Evolutionary conservation across 2,797 vertebrate genomes (phyloP), one percentile per base, ranked within the genome.

Genomic region (Morus bassanus): DNA sequence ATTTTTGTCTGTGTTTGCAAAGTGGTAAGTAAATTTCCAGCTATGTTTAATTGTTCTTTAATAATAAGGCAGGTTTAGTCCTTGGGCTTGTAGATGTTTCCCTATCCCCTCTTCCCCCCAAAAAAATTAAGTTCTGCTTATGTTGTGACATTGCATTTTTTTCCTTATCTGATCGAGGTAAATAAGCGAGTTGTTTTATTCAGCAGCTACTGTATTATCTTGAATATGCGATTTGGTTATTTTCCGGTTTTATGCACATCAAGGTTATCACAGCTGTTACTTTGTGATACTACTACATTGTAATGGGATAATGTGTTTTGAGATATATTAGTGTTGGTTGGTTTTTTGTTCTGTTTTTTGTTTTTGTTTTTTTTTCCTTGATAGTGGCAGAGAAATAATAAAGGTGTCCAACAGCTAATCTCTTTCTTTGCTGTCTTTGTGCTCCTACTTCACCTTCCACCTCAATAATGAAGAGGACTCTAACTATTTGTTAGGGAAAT

Each of bases 221-320:
- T 80, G 78, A 87, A 48, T 92, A 54, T 84, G 64, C 93, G 82
- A 90, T 94, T 94, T 95, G 63, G 77, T 94, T 95, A 56, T 97
- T 97, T 96, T 89, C 91, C 2, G 1, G 84, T 43, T 91, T 92
- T 91, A 60, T 94, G 91, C 84, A 75, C 83, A 93, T 72, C 75
- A 78, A 48, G 92, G 75, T 94, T 96, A 96, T 94, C 93, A 77
- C 69, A 95, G 59, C 56, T 91, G 76, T 88, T 97, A 70, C 60
- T 83, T 87, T 39, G 53, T 78, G 91, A 79, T 95, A 70, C 33
- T 94, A 51, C 43, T 82, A 67, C 59, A 43, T 39, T 94, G 85
- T 94, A 85, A 94, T 51, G 80, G 69, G 77, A 87, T 96, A 94
- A 92, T 89, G 73, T 95, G 45, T 88, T 91, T 88, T 91, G 77